Base-by-base conservation (phyloP, 2,113 vertebrate genomes). In the Xiphorhynchus elegans region DNA sequence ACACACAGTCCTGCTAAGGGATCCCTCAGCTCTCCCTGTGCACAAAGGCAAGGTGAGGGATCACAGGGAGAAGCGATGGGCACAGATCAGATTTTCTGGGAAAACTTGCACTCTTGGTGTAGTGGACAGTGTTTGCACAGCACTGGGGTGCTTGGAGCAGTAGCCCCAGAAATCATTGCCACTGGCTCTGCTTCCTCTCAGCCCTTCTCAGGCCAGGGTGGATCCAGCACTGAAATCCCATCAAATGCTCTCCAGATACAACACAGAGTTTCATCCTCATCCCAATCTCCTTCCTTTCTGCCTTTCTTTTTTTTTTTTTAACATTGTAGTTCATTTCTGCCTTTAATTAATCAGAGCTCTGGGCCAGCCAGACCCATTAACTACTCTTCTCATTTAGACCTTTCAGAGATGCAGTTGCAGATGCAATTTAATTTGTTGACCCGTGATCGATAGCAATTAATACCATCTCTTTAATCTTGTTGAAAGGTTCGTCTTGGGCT, bases 401-500 rank as follows among this genome's bases (percentile, higher is more conserved):
- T 98, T 97, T 98, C 98, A 95, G 96, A 97, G 95, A 98, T 95
- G 95, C 97, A 97, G 97, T 95, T 98, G 98, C 98, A 98, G 98
- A 98, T 98, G 98, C 98, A 99, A 99, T 99, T 99, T 99, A 99
- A 99, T 98, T 98, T 98, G 98, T 98, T 98, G 98, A 98, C 98
- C 98, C 79, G 83, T 98, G 98, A 99, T 99, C 98, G 90, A 99
- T 99, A 99, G 98, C 98, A 99, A 99, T 99, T 99, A 99, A 99
- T 98, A 97, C 97, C 98, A 97, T 98, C 98, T 98, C 98, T 98
- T 98, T 99, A 99, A 99, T 99, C 98, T 99, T 97, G 97, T 89
- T 99, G 98, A 99, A 98, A 99, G 98, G 96, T 96, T 97, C 80
- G 62, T 98, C 97, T 98, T 98, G 98, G 97, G 97, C 97, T 98